Base-by-base conservation (phyloP, 2,113 vertebrate genomes). In the Labeo rohita region DNA sequence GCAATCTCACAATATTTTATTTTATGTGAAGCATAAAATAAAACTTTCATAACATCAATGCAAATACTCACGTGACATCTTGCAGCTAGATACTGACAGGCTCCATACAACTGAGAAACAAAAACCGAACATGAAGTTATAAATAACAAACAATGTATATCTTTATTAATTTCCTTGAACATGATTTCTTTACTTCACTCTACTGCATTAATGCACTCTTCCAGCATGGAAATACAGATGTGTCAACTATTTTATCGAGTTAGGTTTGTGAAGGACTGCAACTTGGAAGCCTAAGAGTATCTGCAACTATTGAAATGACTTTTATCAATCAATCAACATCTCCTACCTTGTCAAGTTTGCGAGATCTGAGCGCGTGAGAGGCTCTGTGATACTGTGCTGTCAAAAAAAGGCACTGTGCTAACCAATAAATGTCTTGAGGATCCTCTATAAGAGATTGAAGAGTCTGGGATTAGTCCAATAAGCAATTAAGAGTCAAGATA, bases 311-410 rank as follows among this genome's bases (percentile, higher is more conserved):
- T 49, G 6, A 73, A 87, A 49, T 23, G 0, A 16, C 5, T 59
- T 59, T 4, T 0, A 59, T 59, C 18, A 52, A 4, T 52, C 50
- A 15, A 7, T 54, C 52, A 73, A 50, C 1, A 47, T n/a, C 18
- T 43, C 6, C 91, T 92, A 97, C 98, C 95, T 99, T 99, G 92
- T 99, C 98, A 89, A 99, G 78, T 89, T 98, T 99, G 50, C 98
- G 94, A 0, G 98, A 98, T 2, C 98, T 95, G 79, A 99, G 96
- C 39, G 98, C 98, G 36, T 99, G 98, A 49, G 98, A 97, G 89
- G 98, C 98, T 93, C 98, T 96, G 36, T 99, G 98, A 93, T 99
- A 99, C 85, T 99, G 98, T 70, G 97, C 97, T 68, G 98, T 99
- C 21, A 99, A 92, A 88, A 97, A 99, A 93, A 99, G 97, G 91